Conservation (phyloP, 1,140 invertebrate species). For the Drosophila saltans region DNA sequence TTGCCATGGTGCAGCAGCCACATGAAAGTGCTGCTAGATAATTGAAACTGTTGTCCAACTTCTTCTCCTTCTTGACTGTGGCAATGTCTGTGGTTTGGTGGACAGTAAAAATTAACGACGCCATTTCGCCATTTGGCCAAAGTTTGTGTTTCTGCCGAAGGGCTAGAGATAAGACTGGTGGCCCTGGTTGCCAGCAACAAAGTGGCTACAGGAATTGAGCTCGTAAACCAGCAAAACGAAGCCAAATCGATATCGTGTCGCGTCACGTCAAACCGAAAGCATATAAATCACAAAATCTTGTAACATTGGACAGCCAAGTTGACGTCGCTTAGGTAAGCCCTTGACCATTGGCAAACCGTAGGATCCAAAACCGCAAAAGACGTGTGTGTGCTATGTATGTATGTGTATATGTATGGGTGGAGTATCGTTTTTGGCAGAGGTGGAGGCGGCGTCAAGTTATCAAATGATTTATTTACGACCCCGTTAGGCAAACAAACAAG, state of each 20-base stretch:
- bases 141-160: slow-evolving; percentile 55
- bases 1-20: slow-evolving; percentile 42
- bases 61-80: slow-evolving; percentile 24
- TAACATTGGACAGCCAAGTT: slow-evolving; percentile 62
- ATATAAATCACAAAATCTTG: slow-evolving; percentile 81
- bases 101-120: slow-evolving; percentile 77
- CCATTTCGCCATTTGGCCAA: slow-evolving; percentile 56
- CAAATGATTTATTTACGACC: slow-evolving; percentile 80
- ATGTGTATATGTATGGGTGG: not conserved
- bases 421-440: slow-evolving; percentile 27
- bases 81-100: slow-evolving; percentile 22
- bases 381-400: slow-evolving; percentile 25
- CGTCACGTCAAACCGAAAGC: slow-evolving; percentile 71
- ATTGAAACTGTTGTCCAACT: slow-evolving; percentile 67
- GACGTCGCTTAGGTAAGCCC: slow-evolving; percentile 68
- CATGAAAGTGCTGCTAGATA: slow-evolving; percentile 72
- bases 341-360: slow-evolving; percentile 54
- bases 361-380: slow-evolving; percentile 1
- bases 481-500: slow-evolving; percentile 77
- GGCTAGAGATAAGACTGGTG: slow-evolving; percentile 57
- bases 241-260: slow-evolving; percentile 42
- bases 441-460: slow-evolving; percentile 72
- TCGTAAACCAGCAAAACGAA: slow-evolving; percentile 51
- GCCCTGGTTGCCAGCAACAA: slow-evolving; percentile 43
- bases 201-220: slow-evolving; percentile 54